phyloP scores from a whole-genome alignment of 2,797 vertebrate species.

The Heliangelus exortis region DNA sequence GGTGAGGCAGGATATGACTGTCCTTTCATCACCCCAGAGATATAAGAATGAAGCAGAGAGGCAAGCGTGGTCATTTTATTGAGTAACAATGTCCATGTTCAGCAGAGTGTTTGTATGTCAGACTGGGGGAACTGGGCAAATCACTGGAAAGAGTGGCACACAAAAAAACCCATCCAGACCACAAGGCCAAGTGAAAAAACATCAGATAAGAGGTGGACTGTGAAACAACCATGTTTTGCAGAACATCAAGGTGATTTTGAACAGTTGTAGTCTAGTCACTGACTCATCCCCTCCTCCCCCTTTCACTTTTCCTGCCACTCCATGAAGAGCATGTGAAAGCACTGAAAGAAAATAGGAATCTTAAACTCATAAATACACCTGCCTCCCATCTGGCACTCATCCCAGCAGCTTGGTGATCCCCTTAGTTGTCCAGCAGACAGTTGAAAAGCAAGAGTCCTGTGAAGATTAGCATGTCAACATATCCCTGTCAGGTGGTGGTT shows the following conservation, averaged over 20 bases:
- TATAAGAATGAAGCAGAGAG: neutral
- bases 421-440: conserved; percentile 81
- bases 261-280: conserved; percentile 51
- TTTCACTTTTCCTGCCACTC: conserved; percentile 71
- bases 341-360: conserved; percentile 79
- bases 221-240: conserved; percentile 1
- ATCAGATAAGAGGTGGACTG: conserved; percentile 18
- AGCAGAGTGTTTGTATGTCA: neutral
- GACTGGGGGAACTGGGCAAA: neutral
- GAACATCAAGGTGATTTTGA: conserved; percentile 57
- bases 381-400: conserved; percentile 80
- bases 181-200: conserved; percentile 1
- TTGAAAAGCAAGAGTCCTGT: conserved; percentile 81
- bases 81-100: neutral
- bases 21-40: neutral
- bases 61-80: neutral
- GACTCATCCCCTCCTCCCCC: conserved; percentile 39
- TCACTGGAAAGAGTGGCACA: neutral
- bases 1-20: neutral
- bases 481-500: conserved; percentile 80
- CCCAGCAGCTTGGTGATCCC: conserved; percentile 81
- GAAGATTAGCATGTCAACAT: conserved; percentile 81
- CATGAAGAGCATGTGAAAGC: conserved; percentile 73
- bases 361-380: conserved; percentile 83
- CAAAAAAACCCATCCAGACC: neutral